phyloP scores from a whole-genome alignment of 1,140 invertebrate genomes.

The Propsilocerus akamusi region DNA sequence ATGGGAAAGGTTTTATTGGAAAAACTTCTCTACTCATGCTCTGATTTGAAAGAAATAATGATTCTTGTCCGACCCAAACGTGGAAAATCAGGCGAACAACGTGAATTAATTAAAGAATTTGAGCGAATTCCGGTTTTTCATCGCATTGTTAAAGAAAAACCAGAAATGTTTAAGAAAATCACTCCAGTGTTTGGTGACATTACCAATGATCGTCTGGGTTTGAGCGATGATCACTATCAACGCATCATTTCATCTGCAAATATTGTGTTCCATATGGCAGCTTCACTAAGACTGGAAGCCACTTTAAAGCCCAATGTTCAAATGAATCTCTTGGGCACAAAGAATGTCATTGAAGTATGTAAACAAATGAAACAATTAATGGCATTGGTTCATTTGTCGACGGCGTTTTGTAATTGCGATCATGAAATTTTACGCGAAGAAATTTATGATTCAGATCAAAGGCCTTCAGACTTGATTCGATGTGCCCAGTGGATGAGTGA shows the following conservation, averaged over 20 bases:
- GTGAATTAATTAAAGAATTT: slow-evolving; percentile 33
- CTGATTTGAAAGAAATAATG: slow-evolving; percentile 51
- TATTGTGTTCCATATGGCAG: slow-evolving; percentile 83
- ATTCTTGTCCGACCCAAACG: slow-evolving; percentile 59
- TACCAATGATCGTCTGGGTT: slow-evolving; percentile 31
- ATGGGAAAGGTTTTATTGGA: slow-evolving; percentile 57
- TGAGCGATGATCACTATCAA: slow-evolving; percentile 29
- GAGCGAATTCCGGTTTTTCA: slow-evolving; percentile 41
- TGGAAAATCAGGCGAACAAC: slow-evolving; percentile 34
- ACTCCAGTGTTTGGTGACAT: slow-evolving; percentile 56
- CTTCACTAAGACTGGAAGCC: slow-evolving; percentile 58
- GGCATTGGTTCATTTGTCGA: slow-evolving; percentile 48
- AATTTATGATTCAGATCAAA: slow-evolving; percentile 38
- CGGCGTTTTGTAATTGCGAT: slow-evolving; percentile 56
- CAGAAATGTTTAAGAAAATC: slow-evolving; percentile 52
- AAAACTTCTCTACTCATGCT: slow-evolving; percentile 64
- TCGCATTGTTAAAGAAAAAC: slow-evolving; percentile 40
- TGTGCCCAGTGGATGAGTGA: slow-evolving; percentile 49
- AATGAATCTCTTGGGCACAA: slow-evolving; percentile 53
- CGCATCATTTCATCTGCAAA: slow-evolving; percentile 46
- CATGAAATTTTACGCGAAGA: slow-evolving; percentile 44
- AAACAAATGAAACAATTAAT: slow-evolving; percentile 46
- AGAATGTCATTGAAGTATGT: slow-evolving; percentile 37
- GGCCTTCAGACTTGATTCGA: slow-evolving; percentile 48
- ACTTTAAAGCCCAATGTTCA: slow-evolving; percentile 49